These are phyloP conservation scores for Tangara arthus DNA, from an alignment of 2,797 vertebrate species.

Conservation along the genomic window DNA sequence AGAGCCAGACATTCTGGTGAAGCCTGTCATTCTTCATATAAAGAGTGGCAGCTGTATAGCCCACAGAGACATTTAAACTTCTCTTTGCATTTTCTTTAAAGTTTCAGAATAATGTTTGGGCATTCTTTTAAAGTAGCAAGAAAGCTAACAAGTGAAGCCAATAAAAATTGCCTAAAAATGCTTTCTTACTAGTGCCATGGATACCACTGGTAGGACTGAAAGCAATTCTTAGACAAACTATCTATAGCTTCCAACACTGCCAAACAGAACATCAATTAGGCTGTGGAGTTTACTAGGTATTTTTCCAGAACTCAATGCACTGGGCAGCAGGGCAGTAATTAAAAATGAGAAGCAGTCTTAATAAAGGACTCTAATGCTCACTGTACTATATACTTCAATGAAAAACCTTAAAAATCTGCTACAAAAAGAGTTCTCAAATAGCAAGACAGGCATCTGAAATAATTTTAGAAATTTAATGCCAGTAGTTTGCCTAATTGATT, in stretches of 20 bases:
- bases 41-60: constrained; percentile 49
- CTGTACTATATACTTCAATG: neutral
- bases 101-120: neutral
- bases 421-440: neutral
- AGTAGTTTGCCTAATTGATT: constrained; percentile 22
- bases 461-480: constrained; percentile 27
- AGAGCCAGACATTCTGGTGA: constrained; percentile 48
- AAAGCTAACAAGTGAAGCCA: neutral
- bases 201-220: constrained; percentile 1
- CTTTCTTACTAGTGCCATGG: neutral
- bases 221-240: constrained; percentile 12
- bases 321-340: neutral
- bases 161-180: neutral
- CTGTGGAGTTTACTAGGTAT: neutral
- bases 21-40: constrained; percentile 55
- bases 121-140: constrained; percentile 27
- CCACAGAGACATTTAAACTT: constrained; percentile 47
- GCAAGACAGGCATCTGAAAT: constrained; percentile 6
- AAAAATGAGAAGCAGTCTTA: neutral
- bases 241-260: neutral
- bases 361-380: neutral
- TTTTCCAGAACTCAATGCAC: neutral
- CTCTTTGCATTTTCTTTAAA: constrained; percentile 46
- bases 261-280: neutral
- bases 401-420: neutral